A percentile compares a stretch with the other conserved stretches of the same genome.
Evolutionary conservation across 2,888 invertebrate genomes (phyloP).

Genomic region (Heteromyza rotundicornis): DNA sequence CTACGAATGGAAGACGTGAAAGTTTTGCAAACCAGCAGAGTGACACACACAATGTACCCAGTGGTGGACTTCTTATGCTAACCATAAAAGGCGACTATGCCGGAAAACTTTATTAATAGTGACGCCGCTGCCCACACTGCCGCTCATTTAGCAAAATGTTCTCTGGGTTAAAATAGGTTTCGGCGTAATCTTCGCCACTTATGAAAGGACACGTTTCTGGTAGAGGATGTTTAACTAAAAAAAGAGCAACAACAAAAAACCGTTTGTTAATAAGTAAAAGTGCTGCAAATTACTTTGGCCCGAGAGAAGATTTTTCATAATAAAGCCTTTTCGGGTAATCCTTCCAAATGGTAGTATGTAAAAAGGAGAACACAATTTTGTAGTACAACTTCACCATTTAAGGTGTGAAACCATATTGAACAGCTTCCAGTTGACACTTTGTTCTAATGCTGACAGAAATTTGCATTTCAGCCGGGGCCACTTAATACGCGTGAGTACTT

Average conservation of each 20-base stretch:
- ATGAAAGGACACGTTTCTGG: background rate
- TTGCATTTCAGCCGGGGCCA: background rate
- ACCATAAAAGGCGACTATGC: background rate
- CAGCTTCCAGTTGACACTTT: background rate
- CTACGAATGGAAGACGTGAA: too few relatives aligned
- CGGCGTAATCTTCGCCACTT: background rate
- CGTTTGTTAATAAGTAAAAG: background rate
- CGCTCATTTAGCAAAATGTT: background rate
- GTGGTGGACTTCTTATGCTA: background rate
- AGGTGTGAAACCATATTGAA: background rate
- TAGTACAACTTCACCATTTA: background rate
- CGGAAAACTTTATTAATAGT: background rate
- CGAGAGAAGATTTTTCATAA: background rate
- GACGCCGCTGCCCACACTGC: too few relatives aligned
- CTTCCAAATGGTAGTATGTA: background rate
- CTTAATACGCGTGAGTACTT: slow-evolving; percentile 51
- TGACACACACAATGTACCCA: background rate
- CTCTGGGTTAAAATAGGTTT: background rate
- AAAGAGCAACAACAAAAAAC: background rate
- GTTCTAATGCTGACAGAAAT: background rate
- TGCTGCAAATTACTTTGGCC: too few relatives aligned
- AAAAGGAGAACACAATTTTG: background rate
- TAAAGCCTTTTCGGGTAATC: background rate
- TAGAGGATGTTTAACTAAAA: too few relatives aligned
- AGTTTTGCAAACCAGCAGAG: too few relatives aligned